Conservation (phyloP, 2,888 invertebrate genomes). For the Plagodis dolabraria region DNA sequence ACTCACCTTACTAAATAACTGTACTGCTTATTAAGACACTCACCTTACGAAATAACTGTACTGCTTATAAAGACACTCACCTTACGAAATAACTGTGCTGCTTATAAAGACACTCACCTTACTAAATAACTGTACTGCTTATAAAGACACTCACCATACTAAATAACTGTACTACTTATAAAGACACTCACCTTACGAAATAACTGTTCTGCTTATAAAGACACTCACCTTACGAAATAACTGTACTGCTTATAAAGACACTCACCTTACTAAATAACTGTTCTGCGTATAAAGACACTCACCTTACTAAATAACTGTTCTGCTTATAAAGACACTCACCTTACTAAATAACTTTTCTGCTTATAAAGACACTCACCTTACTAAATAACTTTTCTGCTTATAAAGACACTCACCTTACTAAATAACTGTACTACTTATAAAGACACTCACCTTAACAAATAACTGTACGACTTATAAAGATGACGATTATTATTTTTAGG, state of each 20-base stretch:
- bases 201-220: not conserved
- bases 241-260: not conserved
- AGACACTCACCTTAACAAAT: not conserved
- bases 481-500: conserved; percentile 51
- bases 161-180: not conserved
- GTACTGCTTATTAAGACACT: not conserved
- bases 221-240: too few species aligned
- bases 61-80: not conserved
- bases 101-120: not conserved
- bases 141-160: not conserved
- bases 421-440: not conserved
- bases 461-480: not conserved
- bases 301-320: too few species aligned
- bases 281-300: not conserved
- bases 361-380: not conserved
- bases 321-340: not conserved
- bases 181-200: not conserved
- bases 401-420: not conserved
- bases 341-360: too few species aligned
- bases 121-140: too few species aligned
- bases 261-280: too few species aligned
- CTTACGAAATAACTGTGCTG: too few species aligned
- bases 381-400: not conserved
- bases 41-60: too few species aligned
- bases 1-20: too few species aligned